Evolutionary conservation across 2,888 invertebrate genomes (phyloP), one percentile per base, ranked within the genome.

Genomic region (Cheilosia grossa): DNA sequence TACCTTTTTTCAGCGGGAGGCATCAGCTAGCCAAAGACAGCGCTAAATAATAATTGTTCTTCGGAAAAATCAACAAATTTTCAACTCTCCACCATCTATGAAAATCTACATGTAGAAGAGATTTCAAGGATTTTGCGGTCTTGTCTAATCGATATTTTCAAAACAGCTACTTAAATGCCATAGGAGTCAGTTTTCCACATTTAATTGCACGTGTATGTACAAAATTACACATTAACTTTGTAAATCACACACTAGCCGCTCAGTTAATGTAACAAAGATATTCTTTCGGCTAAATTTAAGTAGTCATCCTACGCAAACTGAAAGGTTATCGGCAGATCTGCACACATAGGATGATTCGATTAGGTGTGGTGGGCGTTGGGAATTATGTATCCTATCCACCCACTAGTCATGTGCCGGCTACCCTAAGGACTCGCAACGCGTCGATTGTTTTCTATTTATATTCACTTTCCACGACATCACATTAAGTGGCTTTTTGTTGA

Each of bases 241-340:
- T 37, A 37, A 44, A 44, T 19, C 47, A 47, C 17, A 47, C 47
- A 19, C 37, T 13, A 13, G 2, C 17, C 47, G 19, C 51, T 58
- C 15, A 59, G 21, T 77, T 59, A 47, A 69, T 54, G 67, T 53
- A 13, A 37, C 13, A 24, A 53, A 59, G 67, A 59, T 37, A 49
- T 24, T 67, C 13, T 54, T 54, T 59, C 37, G 53, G 19, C 44
- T 27, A 61, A 17, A 67, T 67, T 44, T 33, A 42, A 61, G 69
- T 15, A 24, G 37, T 15, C 70, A 21, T 70, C 56, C 81, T 40
- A 81, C 81, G 69, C 56, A 63, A 64, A 47, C 33, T 21, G 51
- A 81, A 70, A 81, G 81, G 75, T 81, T 81, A 81, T 64, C 63
- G 61, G 42, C n/a, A 75, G 17, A 75, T 82, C 59, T 70, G 59